Base-by-base conservation (phyloP, 2,797 vertebrate genomes). In the Echiichthys vipera region DNA sequence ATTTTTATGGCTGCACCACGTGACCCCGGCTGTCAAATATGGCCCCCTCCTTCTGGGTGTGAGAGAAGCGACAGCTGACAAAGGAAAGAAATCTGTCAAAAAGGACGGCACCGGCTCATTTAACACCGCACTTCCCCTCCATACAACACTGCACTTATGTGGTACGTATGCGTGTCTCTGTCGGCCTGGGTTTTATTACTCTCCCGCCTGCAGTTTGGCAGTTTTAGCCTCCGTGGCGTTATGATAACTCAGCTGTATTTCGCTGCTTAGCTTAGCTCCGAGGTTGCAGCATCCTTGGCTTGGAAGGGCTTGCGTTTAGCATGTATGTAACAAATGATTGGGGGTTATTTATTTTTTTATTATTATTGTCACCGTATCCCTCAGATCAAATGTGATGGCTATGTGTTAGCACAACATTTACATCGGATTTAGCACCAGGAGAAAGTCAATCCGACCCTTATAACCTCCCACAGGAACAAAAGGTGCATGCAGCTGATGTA, bases 11-110 rank as follows among this genome's bases (percentile, higher is more conserved):
- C 2, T 10, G 40, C 0, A 36, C 72, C 95, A 96, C 91, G 94
- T 95, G 96, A 94, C 65, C n/a, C 13, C 3, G 2, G 79, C 88
- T 93, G 90, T 93, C 89, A 93, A 92, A 91, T 30, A 94, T 94
- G 94, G 93, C 94, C 74, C 78, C 92, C 74, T 92, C 88, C 89
- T 84, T 46, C 84, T 85, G 83, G 74, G 76, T 85, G 75, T 87
- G 87, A 90, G 71, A 66, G 66, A 25, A 80, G 57, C 73, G 81
- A 85, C 84, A 85, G 81, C 80, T 89, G 89, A 92, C 80, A 84
- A 88, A 81, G 83, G 47, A 56, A 53, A 65, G 18, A 74, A 45
- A 51, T 80, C 71, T 67, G 42, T 64, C 22, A 39, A 30, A 71
- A 54, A 54, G 40, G 49, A 80, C 70, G 18, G 9, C 32, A n/a